A percentile compares a stretch with the other conserved stretches of the same genome.
phyloP scores from a whole-genome alignment of 2,888 invertebrate species.

The Rhopalosiphum nymphaeae region DNA sequence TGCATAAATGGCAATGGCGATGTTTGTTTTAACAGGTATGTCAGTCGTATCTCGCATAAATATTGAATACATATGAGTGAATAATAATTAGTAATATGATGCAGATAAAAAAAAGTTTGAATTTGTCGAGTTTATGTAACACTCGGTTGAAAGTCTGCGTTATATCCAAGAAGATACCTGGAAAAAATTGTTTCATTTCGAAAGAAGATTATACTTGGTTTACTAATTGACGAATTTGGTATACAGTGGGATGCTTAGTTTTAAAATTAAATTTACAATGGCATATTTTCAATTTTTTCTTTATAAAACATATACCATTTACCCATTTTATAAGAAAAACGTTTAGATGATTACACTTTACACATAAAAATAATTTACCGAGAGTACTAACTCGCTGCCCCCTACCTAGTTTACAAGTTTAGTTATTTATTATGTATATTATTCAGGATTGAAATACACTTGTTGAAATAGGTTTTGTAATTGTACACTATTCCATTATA shows the following conservation, averaged over 20 bases:
- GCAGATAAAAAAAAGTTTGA: neutral
- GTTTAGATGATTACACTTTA: neutral
- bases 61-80: neutral
- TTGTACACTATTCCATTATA: neutral
- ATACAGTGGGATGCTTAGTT: too few relatives aligned
- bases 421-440: neutral
- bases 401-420: neutral
- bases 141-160: too few relatives aligned
- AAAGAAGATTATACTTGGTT: too few relatives aligned
- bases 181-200: too few relatives aligned
- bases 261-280: too few relatives aligned
- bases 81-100: neutral
- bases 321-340: neutral
- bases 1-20: neutral
- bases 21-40: neutral
- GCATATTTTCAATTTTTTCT: neutral
- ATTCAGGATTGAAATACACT: neutral
- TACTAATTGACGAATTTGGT: too few relatives aligned
- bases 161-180: too few relatives aligned
- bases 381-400: neutral
- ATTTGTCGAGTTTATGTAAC: too few relatives aligned
- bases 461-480: neutral
- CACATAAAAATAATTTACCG: neutral
- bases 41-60: neutral
- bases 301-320: neutral